Percentiles rank a stretch among this genome's conserved stretches.
phyloP scores from a whole-genome alignment of 2,888 invertebrate genomes.

The Cryptus viduatorius region DNA sequence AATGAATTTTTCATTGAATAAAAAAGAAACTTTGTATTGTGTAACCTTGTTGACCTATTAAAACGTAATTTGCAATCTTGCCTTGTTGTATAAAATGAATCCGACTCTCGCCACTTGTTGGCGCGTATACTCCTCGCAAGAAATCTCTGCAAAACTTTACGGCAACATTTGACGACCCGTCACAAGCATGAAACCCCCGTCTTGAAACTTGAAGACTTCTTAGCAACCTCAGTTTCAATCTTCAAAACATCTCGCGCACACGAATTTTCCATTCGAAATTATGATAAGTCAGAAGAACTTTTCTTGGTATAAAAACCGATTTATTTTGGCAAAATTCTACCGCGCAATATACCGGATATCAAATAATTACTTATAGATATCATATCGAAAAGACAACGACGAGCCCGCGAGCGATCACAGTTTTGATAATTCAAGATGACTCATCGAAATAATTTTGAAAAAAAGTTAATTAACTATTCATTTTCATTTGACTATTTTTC shows the following conservation, averaged over 20 bases:
- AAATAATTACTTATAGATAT: no score
- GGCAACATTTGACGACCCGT: slow-evolving; percentile 8
- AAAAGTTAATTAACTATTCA: no score
- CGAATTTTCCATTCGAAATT: slow-evolving; percentile 9
- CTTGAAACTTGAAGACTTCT: slow-evolving; percentile 2
- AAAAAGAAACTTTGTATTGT: background rate
- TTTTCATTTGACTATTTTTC: no score
- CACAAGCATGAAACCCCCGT: background rate
- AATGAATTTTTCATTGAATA: background rate
- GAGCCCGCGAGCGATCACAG: no score
- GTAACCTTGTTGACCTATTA: slow-evolving; percentile 1
- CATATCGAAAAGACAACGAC: no score
- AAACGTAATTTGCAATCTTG: background rate
- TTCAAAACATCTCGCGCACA: slow-evolving; percentile 11
- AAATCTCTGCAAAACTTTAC: slow-evolving; percentile 4
- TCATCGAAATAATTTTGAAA: no score
- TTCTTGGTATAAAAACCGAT: background rate
- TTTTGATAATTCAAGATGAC: no score
- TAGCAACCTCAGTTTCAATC: background rate
- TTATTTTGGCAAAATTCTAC: background rate
- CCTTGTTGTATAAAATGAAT: background rate
- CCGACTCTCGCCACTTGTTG: slow-evolving; percentile 15
- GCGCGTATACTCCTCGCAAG: background rate
- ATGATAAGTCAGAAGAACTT: background rate
- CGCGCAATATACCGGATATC: no score